Evolutionary conservation across 2,888 invertebrate species (phyloP).

Genomic region (Meghimatium bilineatum): DNA sequence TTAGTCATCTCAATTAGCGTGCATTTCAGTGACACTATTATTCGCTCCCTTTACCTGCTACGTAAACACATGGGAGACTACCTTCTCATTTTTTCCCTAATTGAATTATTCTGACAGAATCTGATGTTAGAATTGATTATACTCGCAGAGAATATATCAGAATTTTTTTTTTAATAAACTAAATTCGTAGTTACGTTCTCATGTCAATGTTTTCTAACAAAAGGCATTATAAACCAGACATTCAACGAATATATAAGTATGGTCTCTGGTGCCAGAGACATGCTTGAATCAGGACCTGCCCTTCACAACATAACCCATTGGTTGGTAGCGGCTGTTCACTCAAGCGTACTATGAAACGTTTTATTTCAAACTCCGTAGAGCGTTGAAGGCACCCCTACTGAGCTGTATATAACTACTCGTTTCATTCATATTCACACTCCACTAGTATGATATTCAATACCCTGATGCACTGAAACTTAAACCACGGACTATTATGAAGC

Average conservation of each 20-base stretch:
- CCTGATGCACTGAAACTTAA: conserved; percentile 22
- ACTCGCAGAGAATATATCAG: too few species aligned
- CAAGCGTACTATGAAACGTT: not conserved
- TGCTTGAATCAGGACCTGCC: not conserved
- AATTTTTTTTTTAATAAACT: not conserved
- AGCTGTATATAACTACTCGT: not conserved
- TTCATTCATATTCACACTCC: conserved; percentile 20
- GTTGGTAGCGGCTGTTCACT: not conserved
- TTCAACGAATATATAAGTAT: not conserved
- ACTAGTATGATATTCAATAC: conserved; percentile 30
- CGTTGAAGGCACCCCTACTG: not conserved
- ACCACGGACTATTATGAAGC: not conserved
- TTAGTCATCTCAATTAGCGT: too few species aligned
- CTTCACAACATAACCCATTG: not conserved
- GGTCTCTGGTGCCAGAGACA: not conserved
- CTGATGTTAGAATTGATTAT: too few species aligned
- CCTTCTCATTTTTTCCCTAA: too few species aligned
- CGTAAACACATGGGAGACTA: too few species aligned
- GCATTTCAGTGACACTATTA: too few species aligned
- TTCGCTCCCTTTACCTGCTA: too few species aligned
- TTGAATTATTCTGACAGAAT: too few species aligned
- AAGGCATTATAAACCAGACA: not conserved
- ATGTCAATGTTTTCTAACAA: not conserved
- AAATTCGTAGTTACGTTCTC: not conserved
- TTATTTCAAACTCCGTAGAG: not conserved